phyloP scores from a whole-genome alignment of 2,888 invertebrate species.

The Drosophila incognita region DNA sequence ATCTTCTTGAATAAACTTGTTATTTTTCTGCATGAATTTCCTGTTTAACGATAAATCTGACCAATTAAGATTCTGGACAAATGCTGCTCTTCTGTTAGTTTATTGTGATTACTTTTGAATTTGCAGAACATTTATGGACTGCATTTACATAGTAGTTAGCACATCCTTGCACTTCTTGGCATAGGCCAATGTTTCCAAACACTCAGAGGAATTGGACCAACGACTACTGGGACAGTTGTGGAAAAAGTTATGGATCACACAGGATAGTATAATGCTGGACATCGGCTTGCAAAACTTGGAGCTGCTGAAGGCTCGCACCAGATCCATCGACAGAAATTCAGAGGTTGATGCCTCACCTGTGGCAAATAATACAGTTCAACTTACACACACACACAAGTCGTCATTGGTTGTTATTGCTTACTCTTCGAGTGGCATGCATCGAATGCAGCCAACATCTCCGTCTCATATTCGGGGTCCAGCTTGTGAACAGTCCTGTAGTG shows the following conservation, averaged over 20 bases:
- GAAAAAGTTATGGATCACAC: conserved; percentile 71
- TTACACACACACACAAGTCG: background rate
- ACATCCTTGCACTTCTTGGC: conserved; percentile 73
- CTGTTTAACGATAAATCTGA: background rate
- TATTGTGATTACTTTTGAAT: background rate
- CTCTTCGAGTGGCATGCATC: conserved; percentile 64
- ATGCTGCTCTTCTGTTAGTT: background rate
- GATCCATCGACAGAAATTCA: conserved; percentile 42
- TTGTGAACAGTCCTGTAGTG: conserved; percentile 56
- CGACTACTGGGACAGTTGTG: conserved; percentile 73
- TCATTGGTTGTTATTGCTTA: conserved; percentile 14
- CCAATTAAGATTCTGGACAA: background rate
- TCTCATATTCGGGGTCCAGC: conserved; percentile 71
- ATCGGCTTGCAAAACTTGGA: conserved; percentile 56
- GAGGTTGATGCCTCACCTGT: conserved; percentile 59
- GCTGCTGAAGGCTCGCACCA: conserved; percentile 47
- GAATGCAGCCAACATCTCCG: conserved; percentile 70
- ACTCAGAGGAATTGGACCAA: conserved; percentile 71
- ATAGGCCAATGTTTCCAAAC: conserved; percentile 64
- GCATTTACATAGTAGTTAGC: conserved; percentile 68
- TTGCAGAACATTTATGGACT: background rate
- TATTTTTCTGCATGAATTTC: background rate
- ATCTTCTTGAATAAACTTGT: background rate
- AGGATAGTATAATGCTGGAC: conserved; percentile 71
- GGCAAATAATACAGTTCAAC: background rate